Conservation (phyloP, 2,888 invertebrate species). For the Alviniconcha strummeri region DNA sequence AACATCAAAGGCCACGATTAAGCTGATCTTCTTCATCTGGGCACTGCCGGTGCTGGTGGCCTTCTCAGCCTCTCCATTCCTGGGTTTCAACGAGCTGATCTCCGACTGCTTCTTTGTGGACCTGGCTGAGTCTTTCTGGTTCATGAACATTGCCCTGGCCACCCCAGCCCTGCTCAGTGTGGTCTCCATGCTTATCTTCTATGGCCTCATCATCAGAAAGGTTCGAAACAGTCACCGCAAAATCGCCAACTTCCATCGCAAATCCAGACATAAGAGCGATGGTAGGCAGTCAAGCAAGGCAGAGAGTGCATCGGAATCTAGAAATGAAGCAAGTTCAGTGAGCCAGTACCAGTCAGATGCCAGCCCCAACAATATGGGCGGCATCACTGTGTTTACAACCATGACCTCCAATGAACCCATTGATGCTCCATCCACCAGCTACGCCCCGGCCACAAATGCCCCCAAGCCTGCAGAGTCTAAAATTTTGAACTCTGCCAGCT, state of each 20-base stretch:
- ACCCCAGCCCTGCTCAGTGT: slow-evolving; percentile 28
- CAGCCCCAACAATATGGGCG: neutral
- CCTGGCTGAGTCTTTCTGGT: slow-evolving; percentile 29
- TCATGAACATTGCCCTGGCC: slow-evolving; percentile 18
- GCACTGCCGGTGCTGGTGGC: slow-evolving; percentile 25
- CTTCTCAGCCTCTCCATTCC: slow-evolving; percentile 25
- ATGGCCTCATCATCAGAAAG: slow-evolving; percentile 34
- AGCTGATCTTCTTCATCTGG: slow-evolving; percentile 31
- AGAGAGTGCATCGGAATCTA: neutral
- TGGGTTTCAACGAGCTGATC: slow-evolving; percentile 34
- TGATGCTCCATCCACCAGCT: neutral
- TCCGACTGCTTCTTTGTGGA: slow-evolving; percentile 34
- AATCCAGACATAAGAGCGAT: neutral
- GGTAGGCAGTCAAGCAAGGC: neutral
- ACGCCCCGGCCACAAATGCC: neutral
- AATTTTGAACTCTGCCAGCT: neutral
- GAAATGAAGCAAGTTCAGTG: neutral
- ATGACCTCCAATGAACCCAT: neutral
- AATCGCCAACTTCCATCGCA: slow-evolving; percentile 2
- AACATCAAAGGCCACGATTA: neutral
- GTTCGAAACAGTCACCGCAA: slow-evolving; percentile 32
- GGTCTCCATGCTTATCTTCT: slow-evolving; percentile 23
- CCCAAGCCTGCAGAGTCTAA: too few relatives aligned
- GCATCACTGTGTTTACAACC: slow-evolving; percentile 13
- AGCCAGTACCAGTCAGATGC: too few relatives aligned